Evolutionary conservation across 2,888 invertebrate genomes (phyloP), one percentile per base, ranked within the genome.

Genomic region (Tenthredo livida): DNA sequence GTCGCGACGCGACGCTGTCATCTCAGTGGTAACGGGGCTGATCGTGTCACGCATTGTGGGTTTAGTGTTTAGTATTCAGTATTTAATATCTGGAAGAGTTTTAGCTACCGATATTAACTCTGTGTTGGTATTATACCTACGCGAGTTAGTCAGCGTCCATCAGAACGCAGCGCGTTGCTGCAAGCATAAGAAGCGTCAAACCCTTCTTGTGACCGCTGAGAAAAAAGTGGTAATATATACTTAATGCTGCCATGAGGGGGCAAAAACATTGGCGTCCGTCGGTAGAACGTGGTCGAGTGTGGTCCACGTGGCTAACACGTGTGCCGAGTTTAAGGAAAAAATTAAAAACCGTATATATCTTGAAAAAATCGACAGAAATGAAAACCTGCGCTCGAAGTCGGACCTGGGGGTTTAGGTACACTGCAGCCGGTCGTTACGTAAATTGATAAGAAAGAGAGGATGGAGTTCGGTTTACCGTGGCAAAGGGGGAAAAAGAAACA

Each of bases 251-350:
- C 87, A 77, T 83, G 84, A 67, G 67, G 85, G 86, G 87, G 84
- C 87, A 86, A 86, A 88, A 87, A 87, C 88, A 86, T 88, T 87
- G 87, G 84, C 86, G 84, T 80, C 86, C 78, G 75, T 84, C 84
- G 84, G 29, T 84, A 84, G 83, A 86, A 85, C 82, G 86, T 72
- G 84, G 50, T 84, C 85, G 84, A 86, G 85, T 84, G 86, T 77
- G 72, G 58, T 86, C 87, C 90, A 90, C 89, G 88, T 90, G 90
- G 89, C 85, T 7, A 86, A 88, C 91, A 89, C 88, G 89, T 90
- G 90, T 85, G 87, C n/a, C 12, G 58, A 77, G 77, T 50, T 21
- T 47, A 10, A 40, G 40, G 50, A 85, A 86, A 78, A 85, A 77
- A 77, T 82, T 82, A 84, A 85, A 84, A 77, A 84, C 58, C 29